A percentile compares a stretch with the other conserved stretches of the same genome.
phyloP scores from a whole-genome alignment of 2,888 invertebrate species.

The Drosophila birchii region DNA sequence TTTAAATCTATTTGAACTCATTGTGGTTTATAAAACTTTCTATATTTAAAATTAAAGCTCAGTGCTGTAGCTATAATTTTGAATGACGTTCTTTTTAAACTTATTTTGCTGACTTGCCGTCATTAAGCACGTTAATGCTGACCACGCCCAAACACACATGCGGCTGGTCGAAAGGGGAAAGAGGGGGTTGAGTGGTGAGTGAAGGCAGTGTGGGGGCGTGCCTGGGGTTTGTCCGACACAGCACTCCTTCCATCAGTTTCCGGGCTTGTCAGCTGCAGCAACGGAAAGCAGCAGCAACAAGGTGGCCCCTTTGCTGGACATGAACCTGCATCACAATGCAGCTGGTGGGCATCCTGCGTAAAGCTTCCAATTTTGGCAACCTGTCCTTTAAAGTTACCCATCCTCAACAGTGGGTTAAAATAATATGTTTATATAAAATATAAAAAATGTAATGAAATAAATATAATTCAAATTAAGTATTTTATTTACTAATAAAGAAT shows the following conservation, averaged over 20 bases:
- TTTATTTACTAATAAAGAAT: neutral
- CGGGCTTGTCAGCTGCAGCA: slow-evolving; percentile 37
- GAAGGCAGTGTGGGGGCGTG: neutral
- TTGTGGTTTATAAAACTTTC: no score
- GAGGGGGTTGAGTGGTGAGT: no score
- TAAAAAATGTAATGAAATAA: no score
- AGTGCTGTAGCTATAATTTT: no score
- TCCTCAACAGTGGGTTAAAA: neutral
- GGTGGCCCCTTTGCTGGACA: slow-evolving; percentile 28
- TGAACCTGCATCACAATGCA: slow-evolving; percentile 39
- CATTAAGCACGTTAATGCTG: slow-evolving; percentile 38
- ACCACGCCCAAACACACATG: slow-evolving; percentile 25
- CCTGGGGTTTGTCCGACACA: slow-evolving; percentile 9
- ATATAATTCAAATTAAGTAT: neutral
- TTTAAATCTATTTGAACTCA: no score
- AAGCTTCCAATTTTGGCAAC: neutral
- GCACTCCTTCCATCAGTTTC: slow-evolving; percentile 16
- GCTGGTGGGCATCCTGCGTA: slow-evolving; percentile 17
- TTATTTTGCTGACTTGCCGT: neutral
- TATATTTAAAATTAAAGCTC: neutral
- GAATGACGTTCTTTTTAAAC: no score
- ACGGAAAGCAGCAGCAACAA: slow-evolving; percentile 11
- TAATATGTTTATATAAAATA: neutral
- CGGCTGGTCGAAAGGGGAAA: neutral
- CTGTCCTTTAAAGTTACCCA: neutral